Evolutionary conservation across 2,888 invertebrate genomes (phyloP), one percentile per base, ranked within the genome.

Genomic region (Metallyticus violacea): DNA sequence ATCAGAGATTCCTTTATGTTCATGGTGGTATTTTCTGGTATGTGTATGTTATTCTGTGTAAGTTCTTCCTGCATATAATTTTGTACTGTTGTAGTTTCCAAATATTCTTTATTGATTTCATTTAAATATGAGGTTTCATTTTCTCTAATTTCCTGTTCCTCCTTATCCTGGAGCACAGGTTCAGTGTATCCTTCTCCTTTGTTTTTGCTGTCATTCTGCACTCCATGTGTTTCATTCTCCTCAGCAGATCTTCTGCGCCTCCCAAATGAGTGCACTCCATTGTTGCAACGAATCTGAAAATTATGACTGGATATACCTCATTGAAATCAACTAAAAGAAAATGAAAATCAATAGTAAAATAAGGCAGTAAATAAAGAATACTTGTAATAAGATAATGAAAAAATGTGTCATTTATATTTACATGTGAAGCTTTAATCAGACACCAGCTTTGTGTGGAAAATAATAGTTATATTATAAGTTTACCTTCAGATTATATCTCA

Each of bases 221-320:
- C 6, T 4, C 9, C 15, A 15, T 62, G 40, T 15, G 40, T 62
- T 0, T 22, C 40, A 62, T 62, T 62, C 40, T 15, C 1, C 40
- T 62, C 28, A n/a, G 82, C 30, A 29, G 82, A 82, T 82, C 90
- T 88, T 40, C 90, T 89, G 80, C 90, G 89, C 83, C 90, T 89
- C 28, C 91, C 91, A 89, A 90, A 91, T 9, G 91, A 91, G 79
- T 91, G 91, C 81, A 90, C 89, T 25, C 90, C 91, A 86, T 90
- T 90, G 87, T 90, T 89, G 88, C 91, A 91, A 80, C 91, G 90
- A 28, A 91, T 90, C 91, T 91, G 88, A 15, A 87, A 88, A 62
- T n/a, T n/a, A n/a, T n/a, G n/a, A n/a, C n/a, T n/a, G n/a, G n/a
- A n/a, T n/a, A n/a, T n/a, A n/a, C n/a, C n/a, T n/a, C n/a, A n/a